Evolutionary conservation across 53 echinoderm and acorn worm genomes (phyloP).

Genomic region (Apostichopus leukothele): DNA sequence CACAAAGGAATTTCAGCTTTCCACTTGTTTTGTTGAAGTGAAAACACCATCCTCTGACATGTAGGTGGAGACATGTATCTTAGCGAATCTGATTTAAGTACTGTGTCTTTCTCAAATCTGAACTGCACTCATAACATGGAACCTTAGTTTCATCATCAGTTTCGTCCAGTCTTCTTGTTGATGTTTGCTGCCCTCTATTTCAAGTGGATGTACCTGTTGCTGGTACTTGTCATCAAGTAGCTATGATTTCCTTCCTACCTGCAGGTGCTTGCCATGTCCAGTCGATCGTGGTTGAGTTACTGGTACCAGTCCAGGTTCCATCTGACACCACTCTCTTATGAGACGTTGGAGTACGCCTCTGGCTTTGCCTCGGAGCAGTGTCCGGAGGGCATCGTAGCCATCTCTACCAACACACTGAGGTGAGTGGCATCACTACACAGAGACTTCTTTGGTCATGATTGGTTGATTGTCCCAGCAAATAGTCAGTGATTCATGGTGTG

Average conservation of each 20-base stretch:
- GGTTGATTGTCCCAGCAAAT: no score
- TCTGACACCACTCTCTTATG: slow-evolving; percentile 93
- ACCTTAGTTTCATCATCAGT: background rate
- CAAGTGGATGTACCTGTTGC: no score
- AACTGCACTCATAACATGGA: no score
- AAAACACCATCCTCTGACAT: no score
- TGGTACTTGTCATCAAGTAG: background rate
- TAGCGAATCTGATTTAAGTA: no score
- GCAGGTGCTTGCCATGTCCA: slow-evolving; percentile 99
- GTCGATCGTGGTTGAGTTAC: slow-evolving; percentile 96
- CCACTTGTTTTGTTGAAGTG: no score
- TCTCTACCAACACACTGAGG: slow-evolving; percentile 98
- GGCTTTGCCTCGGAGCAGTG: slow-evolving; percentile 98
- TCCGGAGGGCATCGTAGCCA: slow-evolving; percentile 97
- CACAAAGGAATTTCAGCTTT: no score
- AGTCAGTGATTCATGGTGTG: no score
- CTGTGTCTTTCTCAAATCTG: no score
- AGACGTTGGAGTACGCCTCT: slow-evolving; percentile 95
- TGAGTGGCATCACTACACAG: slow-evolving; percentile 6
- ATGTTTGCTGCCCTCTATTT: background rate
- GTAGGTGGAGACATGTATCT: no score
- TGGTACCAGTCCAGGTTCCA: slow-evolving; percentile 99
- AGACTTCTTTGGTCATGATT: no score
- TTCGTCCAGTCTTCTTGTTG: background rate
- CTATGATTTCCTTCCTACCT: background rate